Percentiles rank a stretch among this genome's conserved stretches.
These are phyloP conservation scores for Drosophila repleta DNA, from an alignment of 1,140 invertebrate genomes.

Conservation along the genomic window DNA sequence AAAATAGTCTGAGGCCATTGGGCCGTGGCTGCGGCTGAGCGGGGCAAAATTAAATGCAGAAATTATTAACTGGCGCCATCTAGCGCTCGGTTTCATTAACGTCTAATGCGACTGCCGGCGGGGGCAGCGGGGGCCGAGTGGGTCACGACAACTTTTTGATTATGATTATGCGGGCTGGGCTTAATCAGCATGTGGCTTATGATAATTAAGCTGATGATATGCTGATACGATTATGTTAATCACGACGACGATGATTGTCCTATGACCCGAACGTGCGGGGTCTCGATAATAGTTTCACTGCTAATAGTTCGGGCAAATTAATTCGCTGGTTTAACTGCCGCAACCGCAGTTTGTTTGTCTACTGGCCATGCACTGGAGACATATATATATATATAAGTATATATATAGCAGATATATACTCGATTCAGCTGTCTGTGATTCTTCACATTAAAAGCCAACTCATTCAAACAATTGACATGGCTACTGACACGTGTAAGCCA, in stretches of 20 bases:
- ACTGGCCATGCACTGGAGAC: not conserved
- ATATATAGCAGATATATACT: not conserved
- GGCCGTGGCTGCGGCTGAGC: not conserved
- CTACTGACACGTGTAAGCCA: conserved; percentile 75
- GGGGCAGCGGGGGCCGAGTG: not conserved
- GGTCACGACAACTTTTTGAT: conserved; percentile 53
- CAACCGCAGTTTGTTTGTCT: conserved; percentile 7
- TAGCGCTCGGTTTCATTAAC: conserved; percentile 33
- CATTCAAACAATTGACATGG: conserved; percentile 75
- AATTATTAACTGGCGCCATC: conserved; percentile 50
- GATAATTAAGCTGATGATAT: conserved; percentile 43
- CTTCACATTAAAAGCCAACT: conserved; percentile 35
- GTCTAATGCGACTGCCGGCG: conserved; percentile 11
- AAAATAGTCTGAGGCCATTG: not conserved
- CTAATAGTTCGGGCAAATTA: conserved; percentile 20
- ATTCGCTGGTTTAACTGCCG: conserved; percentile 23
- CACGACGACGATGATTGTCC: conserved; percentile 17
- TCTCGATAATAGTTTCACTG: conserved; percentile 2
- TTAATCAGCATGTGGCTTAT: conserved; percentile 49
- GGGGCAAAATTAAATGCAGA: conserved; percentile 43
- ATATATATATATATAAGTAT: not conserved
- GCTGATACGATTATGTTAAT: conserved; percentile 39
- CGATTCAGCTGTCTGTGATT: conserved; percentile 19
- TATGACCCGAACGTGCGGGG: not conserved
- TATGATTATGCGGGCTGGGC: conserved; percentile 45